Percentiles rank a stretch among this genome's conserved stretches.
Evolutionary conservation across 2,797 vertebrate genomes (phyloP).

Genomic region (Propithecus deckenii): DNA sequence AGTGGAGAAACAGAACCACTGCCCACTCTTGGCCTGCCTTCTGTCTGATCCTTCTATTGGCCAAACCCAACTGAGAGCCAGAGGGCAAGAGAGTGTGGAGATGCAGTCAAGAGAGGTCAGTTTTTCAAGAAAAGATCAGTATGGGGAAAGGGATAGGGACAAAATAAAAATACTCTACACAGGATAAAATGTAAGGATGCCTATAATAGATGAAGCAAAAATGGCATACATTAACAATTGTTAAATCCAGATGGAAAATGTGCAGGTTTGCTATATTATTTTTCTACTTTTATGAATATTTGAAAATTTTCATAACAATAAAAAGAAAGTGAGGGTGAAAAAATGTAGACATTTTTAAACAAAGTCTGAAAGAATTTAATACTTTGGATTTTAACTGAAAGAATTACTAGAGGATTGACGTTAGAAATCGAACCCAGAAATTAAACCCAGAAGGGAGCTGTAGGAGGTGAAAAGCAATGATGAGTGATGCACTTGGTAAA

Average conservation of each 20-base stretch:
- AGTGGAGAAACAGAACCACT: background rate
- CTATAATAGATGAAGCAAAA: slow-evolving; percentile 23
- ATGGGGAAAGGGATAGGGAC: background rate
- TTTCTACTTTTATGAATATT: slow-evolving; percentile 29
- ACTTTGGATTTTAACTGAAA: slow-evolving; percentile 17
- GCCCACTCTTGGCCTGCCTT: background rate
- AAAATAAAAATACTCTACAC: slow-evolving; percentile 1
- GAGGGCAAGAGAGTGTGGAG: background rate
- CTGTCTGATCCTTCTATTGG: background rate
- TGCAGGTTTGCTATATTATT: background rate
- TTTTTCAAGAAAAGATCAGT: background rate
- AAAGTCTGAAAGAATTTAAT: slow-evolving; percentile 56
- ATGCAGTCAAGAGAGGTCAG: background rate
- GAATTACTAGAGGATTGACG: slow-evolving; percentile 55
- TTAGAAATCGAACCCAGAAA: slow-evolving; percentile 34
- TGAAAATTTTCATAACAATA: slow-evolving; percentile 57
- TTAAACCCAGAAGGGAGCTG: slow-evolving; percentile 47
- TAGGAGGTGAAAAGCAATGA: slow-evolving; percentile 30
- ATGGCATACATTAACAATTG: slow-evolving; percentile 23
- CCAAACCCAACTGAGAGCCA: slow-evolving; percentile 2
- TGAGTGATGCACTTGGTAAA: slow-evolving; percentile 41
- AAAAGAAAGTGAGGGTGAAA: slow-evolving; percentile 54
- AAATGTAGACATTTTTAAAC: slow-evolving; percentile 53
- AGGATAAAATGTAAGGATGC: background rate
- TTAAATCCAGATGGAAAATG: slow-evolving; percentile 43